Base-by-base conservation (phyloP, 2,888 invertebrate genomes). In the Crocallis elinguaria region DNA sequence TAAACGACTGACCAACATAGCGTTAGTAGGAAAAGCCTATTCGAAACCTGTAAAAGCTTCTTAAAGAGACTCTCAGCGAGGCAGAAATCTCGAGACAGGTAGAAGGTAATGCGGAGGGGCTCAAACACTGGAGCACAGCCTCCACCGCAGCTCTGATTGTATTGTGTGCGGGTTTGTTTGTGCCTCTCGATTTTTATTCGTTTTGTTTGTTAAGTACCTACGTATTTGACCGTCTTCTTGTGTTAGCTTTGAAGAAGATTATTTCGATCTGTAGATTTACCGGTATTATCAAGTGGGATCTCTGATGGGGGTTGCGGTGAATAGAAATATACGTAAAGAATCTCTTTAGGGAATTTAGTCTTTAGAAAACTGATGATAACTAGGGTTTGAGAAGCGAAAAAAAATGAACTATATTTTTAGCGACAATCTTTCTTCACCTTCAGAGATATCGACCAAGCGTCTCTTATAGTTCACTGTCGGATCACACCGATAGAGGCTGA, bases 31-130 rank as follows among this genome's bases (percentile, higher is more conserved):
- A 41, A 57, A 59, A 62, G 41, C 41, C 49, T 44, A 52, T 59
- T 57, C 38, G 44, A 33, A 60, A 53, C 55, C 27, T 35, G 36
- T 41, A 21, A 60, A 62, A 62, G 55, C 52, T 46, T 49, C 50
- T 44, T 42, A 53, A 38, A 43, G 59, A 50, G 41, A n/a, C n/a
- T 44, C 23, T 32, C 36, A 30, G 38, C 36, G 17, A 21, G 19
- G 19, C 9, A 23, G 30, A 21, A 9, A 37, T 23, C 36, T 32
- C 3, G 29, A 9, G 7, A 17, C 42, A 36, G 48, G 36, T 43
- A 42, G 19, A 48, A 51, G 56, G 53, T 57, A 52, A 57, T 48
- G 49, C 54, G 50, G 53, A 32, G 14, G 29, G 39, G 9, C 27
- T 27, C 13, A 23, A n/a, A 6, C 25, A 44, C 17, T 36, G 16